These are phyloP conservation scores for Halcyon malimbica DNA, from an alignment of 2,113 vertebrate genomes.

Conservation along the genomic window DNA sequence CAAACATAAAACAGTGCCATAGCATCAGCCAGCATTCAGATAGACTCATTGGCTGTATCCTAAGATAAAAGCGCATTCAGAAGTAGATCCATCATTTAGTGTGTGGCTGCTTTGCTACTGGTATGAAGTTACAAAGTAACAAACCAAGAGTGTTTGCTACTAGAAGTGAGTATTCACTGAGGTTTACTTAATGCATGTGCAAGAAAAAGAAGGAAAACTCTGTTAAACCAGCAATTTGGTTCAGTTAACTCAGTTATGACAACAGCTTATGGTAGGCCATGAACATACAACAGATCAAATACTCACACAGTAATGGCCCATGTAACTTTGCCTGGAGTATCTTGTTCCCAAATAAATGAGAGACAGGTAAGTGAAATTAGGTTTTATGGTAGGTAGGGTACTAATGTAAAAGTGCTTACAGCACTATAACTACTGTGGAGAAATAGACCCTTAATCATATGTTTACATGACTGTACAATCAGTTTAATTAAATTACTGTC, in stretches of 20 bases:
- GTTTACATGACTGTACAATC: slow-evolving; percentile 38
- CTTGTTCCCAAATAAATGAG: background rate
- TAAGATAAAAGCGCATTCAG: background rate
- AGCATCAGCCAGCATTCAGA: background rate
- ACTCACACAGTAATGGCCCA: background rate
- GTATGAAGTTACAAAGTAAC: background rate
- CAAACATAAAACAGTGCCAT: background rate
- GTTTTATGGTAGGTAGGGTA: background rate
- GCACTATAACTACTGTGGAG: background rate
- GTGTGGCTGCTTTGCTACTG: background rate
- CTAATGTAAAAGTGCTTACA: background rate
- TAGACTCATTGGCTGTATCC: background rate
- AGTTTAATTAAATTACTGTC: slow-evolving; percentile 49
- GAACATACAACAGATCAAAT: background rate
- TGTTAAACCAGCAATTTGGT: background rate
- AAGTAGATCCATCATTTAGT: background rate
- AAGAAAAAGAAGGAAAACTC: background rate
- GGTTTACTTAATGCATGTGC: background rate
- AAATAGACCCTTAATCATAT: background rate
- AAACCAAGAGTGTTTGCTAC: background rate
- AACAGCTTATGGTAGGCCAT: background rate
- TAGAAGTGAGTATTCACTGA: background rate
- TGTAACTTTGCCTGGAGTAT: background rate
- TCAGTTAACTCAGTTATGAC: background rate
- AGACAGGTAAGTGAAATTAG: background rate